Conservation (phyloP, 2,888 invertebrate genomes). For the Drosophila koepferae region DNA sequence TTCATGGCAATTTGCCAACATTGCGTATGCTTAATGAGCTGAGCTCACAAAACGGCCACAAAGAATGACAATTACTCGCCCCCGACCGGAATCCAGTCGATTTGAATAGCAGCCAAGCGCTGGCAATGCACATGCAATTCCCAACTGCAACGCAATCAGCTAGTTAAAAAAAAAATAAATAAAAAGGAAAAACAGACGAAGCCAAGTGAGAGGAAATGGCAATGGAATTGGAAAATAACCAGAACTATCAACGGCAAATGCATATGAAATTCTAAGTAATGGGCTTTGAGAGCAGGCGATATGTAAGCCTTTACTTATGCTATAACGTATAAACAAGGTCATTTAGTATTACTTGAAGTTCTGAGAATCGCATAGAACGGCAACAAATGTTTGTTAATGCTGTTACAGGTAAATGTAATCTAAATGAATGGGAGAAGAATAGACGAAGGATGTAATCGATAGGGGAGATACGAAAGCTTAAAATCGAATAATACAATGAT, state of each 20-base stretch:
- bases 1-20: conserved; percentile 70
- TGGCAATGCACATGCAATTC: conserved; percentile 24
- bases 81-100: conserved; percentile 3
- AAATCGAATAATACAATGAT: too few species aligned
- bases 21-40: conserved; percentile 71
- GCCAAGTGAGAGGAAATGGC: background rate
- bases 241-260: background rate
- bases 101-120: conserved; percentile 33
- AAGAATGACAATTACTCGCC: conserved; percentile 38
- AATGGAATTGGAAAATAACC: background rate
- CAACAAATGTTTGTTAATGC: too few species aligned
- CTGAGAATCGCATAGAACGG: background rate
- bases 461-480: too few species aligned
- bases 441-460: too few species aligned
- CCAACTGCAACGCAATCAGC: conserved; percentile 39
- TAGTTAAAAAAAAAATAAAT: background rate
- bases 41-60: conserved; percentile 46
- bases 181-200: background rate
- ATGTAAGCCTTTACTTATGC: background rate
- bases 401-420: background rate
- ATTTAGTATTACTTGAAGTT: too few species aligned
- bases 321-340: background rate
- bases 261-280: background rate
- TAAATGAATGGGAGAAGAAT: background rate
- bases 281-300: background rate